A percentile compares a stretch with the other conserved stretches of the same genome.
Conservation (phyloP, 2,888 invertebrate species). For the Nephrocerus scutellatus region DNA sequence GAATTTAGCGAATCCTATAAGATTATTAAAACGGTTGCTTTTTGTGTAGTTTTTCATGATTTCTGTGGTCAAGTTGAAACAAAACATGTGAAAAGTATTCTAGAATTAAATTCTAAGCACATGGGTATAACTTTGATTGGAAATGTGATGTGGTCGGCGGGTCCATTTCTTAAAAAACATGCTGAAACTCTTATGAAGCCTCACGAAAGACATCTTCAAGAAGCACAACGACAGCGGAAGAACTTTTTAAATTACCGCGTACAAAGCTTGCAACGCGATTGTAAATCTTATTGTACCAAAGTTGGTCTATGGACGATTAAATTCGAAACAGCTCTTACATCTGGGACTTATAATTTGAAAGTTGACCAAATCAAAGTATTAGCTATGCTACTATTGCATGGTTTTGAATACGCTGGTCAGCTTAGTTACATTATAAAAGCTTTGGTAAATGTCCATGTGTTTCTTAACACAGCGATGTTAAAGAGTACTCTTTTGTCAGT, state of each 20-base stretch:
- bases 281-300: constrained; percentile 47
- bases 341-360: constrained; percentile 49
- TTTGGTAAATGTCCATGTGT: constrained; percentile 62
- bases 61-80: constrained; percentile 73
- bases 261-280: constrained; percentile 57
- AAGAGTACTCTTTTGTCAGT: constrained; percentile 66
- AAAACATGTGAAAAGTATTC: constrained; percentile 63
- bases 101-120: constrained; percentile 73
- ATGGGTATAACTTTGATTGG: constrained; percentile 73
- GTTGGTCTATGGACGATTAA: constrained; percentile 58
- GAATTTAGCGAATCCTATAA: constrained; percentile 56
- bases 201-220: constrained; percentile 43
- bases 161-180: constrained; percentile 66
- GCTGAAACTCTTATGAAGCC: constrained; percentile 52
- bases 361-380: constrained; percentile 53
- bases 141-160: constrained; percentile 79
- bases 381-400: constrained; percentile 44
- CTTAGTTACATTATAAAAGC: constrained; percentile 55
- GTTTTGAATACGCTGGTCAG: constrained; percentile 61
- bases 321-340: constrained; percentile 51
- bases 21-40: constrained; percentile 59
- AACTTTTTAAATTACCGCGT: constrained; percentile 54
- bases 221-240: constrained; percentile 50
- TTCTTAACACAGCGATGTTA: constrained; percentile 68
- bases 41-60: constrained; percentile 61